phyloP scores from a whole-genome alignment of 1,140 invertebrate genomes.

The Drosophila paulistorum region DNA sequence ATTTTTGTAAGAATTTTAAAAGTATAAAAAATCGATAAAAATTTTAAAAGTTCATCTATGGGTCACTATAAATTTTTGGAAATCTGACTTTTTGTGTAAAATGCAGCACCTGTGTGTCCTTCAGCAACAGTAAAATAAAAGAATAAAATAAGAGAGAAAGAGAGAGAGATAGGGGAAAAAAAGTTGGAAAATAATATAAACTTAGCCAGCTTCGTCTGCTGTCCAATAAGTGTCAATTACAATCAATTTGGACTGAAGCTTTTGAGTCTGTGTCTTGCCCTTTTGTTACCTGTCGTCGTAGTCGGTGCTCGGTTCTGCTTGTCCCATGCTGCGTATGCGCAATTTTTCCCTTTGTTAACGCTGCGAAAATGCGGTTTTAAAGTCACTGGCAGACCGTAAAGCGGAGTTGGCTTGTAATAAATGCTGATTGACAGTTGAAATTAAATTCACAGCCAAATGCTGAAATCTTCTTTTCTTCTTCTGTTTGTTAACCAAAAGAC shows the following conservation, averaged over 20 bases:
- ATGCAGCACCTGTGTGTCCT: neutral
- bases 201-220: slow-evolving; percentile 44
- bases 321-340: slow-evolving; percentile 36
- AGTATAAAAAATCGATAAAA: neutral
- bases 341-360: slow-evolving; percentile 25
- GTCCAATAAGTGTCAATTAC: slow-evolving; percentile 71
- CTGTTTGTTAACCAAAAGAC: slow-evolving; percentile 11
- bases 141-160: neutral
- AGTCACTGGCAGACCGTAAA: slow-evolving; percentile 5
- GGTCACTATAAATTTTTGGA: neutral
- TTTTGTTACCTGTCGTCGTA: slow-evolving; percentile 25
- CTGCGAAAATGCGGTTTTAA: slow-evolving; percentile 47
- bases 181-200: slow-evolving; percentile 10
- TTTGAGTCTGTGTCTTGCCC: slow-evolving; percentile 36
- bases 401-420: slow-evolving; percentile 34
- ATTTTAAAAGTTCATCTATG: too few relatives aligned
- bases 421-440: slow-evolving; percentile 59
- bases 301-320: neutral
- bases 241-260: slow-evolving; percentile 55
- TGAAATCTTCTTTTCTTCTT: slow-evolving; percentile 16
- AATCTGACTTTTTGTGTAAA: neutral
- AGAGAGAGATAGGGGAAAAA: neutral
- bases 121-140: neutral
- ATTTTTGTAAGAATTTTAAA: too few relatives aligned
- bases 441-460: slow-evolving; percentile 37